Conservation (phyloP, 2,888 invertebrate genomes). For the Ophioninae sp. region DNA sequence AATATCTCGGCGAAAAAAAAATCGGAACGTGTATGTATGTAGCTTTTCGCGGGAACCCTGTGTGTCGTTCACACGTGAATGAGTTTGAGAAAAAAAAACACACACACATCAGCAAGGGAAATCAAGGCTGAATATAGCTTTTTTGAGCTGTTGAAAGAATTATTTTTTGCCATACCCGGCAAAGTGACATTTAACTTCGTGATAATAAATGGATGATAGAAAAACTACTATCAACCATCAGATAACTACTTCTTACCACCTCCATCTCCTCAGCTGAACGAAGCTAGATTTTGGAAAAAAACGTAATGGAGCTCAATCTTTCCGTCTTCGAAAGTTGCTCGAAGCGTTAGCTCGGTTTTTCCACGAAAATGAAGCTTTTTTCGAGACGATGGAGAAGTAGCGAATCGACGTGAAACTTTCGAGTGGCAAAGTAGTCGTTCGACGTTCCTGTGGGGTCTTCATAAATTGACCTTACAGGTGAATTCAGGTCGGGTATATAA, state of each 20-base stretch:
- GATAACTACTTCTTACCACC: neutral
- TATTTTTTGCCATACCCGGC: neutral
- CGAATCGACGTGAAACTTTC: neutral
- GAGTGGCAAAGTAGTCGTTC: neutral
- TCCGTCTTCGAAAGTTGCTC: neutral
- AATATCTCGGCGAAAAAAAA: too few relatives aligned
- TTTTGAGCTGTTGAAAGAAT: neutral
- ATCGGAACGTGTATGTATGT: too few relatives aligned
- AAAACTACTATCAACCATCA: neutral
- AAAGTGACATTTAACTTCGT: neutral
- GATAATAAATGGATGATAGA: neutral
- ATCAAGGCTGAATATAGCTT: neutral
- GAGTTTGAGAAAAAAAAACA: neutral
- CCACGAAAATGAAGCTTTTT: neutral
- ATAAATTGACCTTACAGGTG: neutral
- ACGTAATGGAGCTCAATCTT: neutral
- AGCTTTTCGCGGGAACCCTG: too few relatives aligned
- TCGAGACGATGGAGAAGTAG: neutral
- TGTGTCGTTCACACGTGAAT: neutral
- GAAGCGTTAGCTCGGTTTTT: neutral
- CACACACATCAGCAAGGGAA: neutral
- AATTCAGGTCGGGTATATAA: slow-evolving; percentile 34
- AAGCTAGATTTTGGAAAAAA: neutral
- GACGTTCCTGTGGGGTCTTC: neutral
- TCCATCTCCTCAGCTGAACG: neutral